These are phyloP conservation scores for Mustela lutreola DNA, from an alignment of 2,113 vertebrate genomes.

Conservation along the genomic window DNA sequence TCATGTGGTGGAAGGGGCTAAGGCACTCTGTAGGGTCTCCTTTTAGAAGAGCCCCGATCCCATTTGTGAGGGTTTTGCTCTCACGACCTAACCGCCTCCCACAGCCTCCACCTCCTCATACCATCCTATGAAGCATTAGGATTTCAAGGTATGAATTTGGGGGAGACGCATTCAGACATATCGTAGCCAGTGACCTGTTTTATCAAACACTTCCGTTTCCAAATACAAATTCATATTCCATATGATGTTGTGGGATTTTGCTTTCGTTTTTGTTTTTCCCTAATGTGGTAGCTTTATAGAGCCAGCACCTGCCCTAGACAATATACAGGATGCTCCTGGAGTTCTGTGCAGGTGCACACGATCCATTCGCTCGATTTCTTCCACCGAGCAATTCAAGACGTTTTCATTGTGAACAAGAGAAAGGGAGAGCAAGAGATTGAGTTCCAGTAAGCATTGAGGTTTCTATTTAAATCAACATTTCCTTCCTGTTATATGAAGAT, in stretches of 20 bases:
- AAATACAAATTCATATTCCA: not conserved
- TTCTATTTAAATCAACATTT: slow-evolving; percentile 54
- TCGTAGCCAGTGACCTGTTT: not conserved
- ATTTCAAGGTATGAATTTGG: not conserved
- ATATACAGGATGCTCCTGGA: not conserved
- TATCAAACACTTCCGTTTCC: not conserved
- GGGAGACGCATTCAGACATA: not conserved
- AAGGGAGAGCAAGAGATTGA: not conserved
- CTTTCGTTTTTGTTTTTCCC: not conserved
- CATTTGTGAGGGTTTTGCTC: not conserved
- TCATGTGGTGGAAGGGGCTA: too few species aligned
- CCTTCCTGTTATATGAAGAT: not conserved
- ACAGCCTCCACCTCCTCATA: not conserved
- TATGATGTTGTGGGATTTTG: not conserved
- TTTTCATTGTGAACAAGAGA: not conserved
- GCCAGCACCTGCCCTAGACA: not conserved
- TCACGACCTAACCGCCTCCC: not conserved
- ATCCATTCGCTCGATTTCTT: not conserved
- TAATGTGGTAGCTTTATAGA: not conserved
- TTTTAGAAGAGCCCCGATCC: not conserved
- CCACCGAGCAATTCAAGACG: not conserved
- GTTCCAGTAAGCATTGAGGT: not conserved
- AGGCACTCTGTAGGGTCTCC: not conserved
- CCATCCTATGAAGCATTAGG: not conserved
- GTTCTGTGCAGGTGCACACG: not conserved